These are phyloP conservation scores for Geophilus truncorum DNA, from an alignment of 2,888 invertebrate species.

Conservation along the genomic window DNA sequence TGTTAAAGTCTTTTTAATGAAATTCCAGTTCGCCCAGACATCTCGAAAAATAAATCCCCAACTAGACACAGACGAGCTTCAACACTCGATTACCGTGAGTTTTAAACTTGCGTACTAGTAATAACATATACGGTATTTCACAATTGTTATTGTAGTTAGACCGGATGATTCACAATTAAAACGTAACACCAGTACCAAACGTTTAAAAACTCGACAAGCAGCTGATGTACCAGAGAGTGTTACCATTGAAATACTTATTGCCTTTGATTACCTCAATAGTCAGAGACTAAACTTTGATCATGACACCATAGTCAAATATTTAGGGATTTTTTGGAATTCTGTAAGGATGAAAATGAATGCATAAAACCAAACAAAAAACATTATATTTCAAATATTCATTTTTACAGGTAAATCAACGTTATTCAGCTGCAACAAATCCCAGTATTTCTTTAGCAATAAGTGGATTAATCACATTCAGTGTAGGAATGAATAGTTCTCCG, in stretches of 20 bases:
- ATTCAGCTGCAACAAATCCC: neutral
- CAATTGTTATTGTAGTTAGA: neutral
- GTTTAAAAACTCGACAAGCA: neutral
- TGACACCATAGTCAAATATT: neutral
- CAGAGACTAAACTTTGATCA: neutral
- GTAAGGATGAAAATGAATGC: neutral
- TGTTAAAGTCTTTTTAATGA: too few relatives aligned
- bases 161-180: neutral
- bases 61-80: neutral
- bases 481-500: neutral
- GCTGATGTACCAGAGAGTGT: neutral
- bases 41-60: neutral
- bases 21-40: neutral
- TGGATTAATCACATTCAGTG: neutral
- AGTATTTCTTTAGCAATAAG: neutral
- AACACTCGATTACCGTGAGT: neutral
- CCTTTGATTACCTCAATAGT: neutral
- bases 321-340: too few relatives aligned
- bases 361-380: too few relatives aligned
- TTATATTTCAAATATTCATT: too few relatives aligned
- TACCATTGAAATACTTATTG: neutral
- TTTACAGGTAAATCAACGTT: neutral
- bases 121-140: neutral
- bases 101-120: neutral
- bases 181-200: neutral